Percentiles rank a stretch among this genome's conserved stretches.
Conservation (phyloP, 2,113 vertebrate species). For the Machaerirhynchus nigripectus region DNA sequence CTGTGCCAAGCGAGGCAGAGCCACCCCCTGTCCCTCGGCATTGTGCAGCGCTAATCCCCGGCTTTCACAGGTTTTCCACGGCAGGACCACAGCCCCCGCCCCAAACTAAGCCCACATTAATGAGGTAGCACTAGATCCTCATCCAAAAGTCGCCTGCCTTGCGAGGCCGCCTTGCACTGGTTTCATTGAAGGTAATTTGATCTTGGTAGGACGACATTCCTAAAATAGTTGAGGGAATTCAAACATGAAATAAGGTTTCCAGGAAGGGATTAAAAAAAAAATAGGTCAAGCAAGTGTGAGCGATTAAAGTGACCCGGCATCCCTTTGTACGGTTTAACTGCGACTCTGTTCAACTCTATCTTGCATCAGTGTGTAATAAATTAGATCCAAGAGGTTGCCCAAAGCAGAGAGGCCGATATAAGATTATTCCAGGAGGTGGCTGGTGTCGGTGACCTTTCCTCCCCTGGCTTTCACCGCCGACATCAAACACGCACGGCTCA, state of each 20-base stretch:
- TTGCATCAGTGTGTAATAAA: not conserved
- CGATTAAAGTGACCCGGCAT: constrained; percentile 34
- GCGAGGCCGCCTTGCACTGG: not conserved
- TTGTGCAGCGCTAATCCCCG: not conserved
- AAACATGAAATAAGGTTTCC: constrained; percentile 66
- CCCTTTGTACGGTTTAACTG: not conserved
- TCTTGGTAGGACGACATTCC: constrained; percentile 53
- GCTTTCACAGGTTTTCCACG: not conserved
- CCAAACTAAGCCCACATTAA: constrained; percentile 38
- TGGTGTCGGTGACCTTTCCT: not conserved
- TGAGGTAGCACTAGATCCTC: not conserved
- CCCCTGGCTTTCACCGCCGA: not conserved
- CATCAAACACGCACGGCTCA: not conserved
- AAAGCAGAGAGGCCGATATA: not conserved
- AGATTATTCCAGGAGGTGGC: not conserved
- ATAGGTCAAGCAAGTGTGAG: constrained; percentile 60
- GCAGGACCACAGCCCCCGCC: not conserved
- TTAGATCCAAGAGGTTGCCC: not conserved
- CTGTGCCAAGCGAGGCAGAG: not conserved
- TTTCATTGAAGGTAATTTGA: constrained; percentile 50
- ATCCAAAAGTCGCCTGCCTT: constrained; percentile 5
- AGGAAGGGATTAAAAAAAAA: constrained; percentile 55
- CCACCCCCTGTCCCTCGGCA: not conserved
- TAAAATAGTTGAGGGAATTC: constrained; percentile 69
- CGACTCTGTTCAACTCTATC: not conserved